These are phyloP conservation scores for Chrysochloris asiatica DNA, from an alignment of 2,113 vertebrate species.

Conservation along the genomic window DNA sequence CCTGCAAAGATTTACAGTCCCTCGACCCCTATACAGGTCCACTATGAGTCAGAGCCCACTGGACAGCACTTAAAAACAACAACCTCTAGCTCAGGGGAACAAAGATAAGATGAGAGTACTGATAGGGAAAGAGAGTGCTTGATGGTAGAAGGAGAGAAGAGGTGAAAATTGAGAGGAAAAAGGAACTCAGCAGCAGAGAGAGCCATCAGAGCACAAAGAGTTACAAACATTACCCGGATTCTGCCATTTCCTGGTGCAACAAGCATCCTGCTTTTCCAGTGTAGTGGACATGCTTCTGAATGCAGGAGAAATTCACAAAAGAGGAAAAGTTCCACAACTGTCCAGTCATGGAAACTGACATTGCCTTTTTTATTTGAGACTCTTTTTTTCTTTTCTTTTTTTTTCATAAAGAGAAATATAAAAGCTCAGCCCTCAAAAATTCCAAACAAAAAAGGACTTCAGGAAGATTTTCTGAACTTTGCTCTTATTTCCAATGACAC, in stretches of 20 bases:
- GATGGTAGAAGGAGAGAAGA: not conserved
- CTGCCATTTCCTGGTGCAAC: not conserved
- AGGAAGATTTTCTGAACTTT: conserved; percentile 40
- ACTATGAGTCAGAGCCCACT: too few relatives aligned
- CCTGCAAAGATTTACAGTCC: too few relatives aligned
- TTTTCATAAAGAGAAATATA: not conserved
- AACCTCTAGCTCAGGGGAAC: not conserved
- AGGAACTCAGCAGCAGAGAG: not conserved
- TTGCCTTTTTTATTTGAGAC: not conserved
- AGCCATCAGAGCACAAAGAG: not conserved
- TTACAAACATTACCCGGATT: not conserved
- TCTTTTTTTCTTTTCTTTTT: not conserved
- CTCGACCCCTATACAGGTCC: too few relatives aligned
- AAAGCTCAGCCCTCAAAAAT: not conserved
- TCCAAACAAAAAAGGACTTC: conserved; percentile 4
- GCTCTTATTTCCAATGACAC: not conserved
- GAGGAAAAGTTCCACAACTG: not conserved
- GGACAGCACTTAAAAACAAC: too few relatives aligned
- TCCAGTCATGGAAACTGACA: not conserved
- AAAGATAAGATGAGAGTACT: not conserved
- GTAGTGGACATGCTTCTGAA: not conserved
- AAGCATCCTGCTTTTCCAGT: not conserved
- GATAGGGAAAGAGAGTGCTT: not conserved
- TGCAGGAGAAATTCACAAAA: not conserved
- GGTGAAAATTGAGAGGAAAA: not conserved